Conservation (phyloP, 2,888 invertebrate species). For the Metellina segmentata region DNA sequence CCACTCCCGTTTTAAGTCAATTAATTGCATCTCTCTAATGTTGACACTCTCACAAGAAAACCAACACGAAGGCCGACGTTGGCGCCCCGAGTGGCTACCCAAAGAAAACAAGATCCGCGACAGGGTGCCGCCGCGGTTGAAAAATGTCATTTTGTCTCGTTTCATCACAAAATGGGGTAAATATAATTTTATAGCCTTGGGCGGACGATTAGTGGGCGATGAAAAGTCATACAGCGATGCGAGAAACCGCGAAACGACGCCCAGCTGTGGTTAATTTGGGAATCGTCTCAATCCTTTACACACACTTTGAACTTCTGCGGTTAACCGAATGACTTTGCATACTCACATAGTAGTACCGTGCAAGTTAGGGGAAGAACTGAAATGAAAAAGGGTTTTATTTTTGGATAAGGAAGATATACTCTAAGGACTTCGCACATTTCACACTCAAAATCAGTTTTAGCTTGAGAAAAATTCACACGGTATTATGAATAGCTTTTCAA, state of each 20-base stretch:
- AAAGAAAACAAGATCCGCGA: conserved; percentile 36
- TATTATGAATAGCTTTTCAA: too few relatives aligned
- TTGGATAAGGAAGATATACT: too few relatives aligned
- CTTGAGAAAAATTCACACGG: too few relatives aligned
- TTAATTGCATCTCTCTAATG: conserved; percentile 13
- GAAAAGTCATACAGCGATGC: not conserved
- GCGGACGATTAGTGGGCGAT: conserved; percentile 12
- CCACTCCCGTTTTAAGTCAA: conserved; percentile 14
- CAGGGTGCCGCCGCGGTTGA: conserved; percentile 19
- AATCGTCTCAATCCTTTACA: too few relatives aligned
- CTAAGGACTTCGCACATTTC: too few relatives aligned
- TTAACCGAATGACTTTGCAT: too few relatives aligned
- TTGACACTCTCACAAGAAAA: conserved; percentile 41
- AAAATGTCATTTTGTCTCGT: conserved; percentile 8
- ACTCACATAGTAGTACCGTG: too few relatives aligned
- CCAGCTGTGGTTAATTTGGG: not conserved
- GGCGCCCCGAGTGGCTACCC: not conserved
- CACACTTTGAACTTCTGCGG: too few relatives aligned
- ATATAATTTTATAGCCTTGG: conserved; percentile 47
- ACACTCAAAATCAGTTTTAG: too few relatives aligned
- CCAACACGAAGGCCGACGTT: conserved; percentile 38
- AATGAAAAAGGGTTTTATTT: too few relatives aligned
- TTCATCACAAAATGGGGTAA: conserved; percentile 26
- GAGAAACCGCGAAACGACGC: conserved; percentile 31
- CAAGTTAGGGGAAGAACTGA: too few relatives aligned